Evolutionary conservation across 35 echinoderm and acorn worm genomes (phyloP), one percentile per base, ranked within the genome.

Genomic region (Eucidaris tribuloides): DNA sequence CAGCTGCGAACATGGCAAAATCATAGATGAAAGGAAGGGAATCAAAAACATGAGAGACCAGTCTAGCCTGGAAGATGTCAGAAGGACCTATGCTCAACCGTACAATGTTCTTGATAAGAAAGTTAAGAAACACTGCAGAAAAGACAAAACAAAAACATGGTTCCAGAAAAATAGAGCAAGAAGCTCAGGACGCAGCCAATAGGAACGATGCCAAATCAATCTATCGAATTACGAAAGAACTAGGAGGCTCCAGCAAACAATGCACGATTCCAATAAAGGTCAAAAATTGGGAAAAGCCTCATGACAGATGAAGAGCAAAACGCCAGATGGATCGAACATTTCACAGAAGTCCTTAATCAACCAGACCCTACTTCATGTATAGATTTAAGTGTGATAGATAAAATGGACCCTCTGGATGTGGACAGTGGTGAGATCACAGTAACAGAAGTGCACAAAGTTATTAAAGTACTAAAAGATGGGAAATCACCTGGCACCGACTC

Each of bases 391-490:
- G 30, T 50, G 77, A 55, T 20, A 35, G 42, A 59, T 25, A 32
- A 58, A 3, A 61, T 81, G 45, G 61, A 70, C 22, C 76, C 46
- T 70, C 37, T 65, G 5, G 62, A 71, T 19, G 24, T 71, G 32
- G 41, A 71, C 37, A 70, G 9, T 37, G 61, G 54, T 23, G 19
- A 65, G 41, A 65, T 52, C 41, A 48, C 60, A 46, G 1, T 32
- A 84, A 63, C 82, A 27, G 59, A 84, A 84, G 42, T 71, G n/a
- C 60, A 35, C 17, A 45, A n/a, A 84, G 60, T 39, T 25, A 49
- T 84, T 70, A 84, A 71, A 84, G 60, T 3, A 20, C 2, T 71
- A 54, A 55, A 60, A 24, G 41, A 56, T 70, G 33, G 62, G 15
- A 70, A 84, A 70, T 19, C 62, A 42, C 14, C 34, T 45, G 39